Conservation (phyloP, 1,140 invertebrate species). For the Metaphire vulgaris region DNA sequence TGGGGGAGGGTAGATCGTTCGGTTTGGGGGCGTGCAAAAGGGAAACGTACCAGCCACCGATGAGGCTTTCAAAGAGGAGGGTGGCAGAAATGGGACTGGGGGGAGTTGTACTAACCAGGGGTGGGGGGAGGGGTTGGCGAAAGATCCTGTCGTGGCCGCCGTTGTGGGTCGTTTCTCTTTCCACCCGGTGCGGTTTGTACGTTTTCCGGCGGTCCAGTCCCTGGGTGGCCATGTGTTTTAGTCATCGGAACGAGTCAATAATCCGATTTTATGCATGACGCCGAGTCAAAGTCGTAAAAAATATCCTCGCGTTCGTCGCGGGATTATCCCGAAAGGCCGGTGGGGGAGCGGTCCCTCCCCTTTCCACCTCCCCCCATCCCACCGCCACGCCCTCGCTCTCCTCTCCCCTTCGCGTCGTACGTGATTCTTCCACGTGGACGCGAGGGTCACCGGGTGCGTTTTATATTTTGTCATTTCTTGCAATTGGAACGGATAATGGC, state of each 20-base stretch:
- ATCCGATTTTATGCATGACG: neutral
- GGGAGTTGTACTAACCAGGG: too few species aligned
- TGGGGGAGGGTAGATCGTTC: too few species aligned
- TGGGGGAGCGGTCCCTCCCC: neutral
- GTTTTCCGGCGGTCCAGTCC: neutral
- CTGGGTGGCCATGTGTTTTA: neutral
- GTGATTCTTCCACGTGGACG: too few species aligned
- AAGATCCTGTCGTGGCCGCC: neutral
- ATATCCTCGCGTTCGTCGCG: neutral
- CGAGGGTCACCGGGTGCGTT: too few species aligned
- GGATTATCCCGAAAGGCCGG: neutral
- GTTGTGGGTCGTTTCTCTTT: neutral
- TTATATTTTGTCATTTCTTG: too few species aligned
- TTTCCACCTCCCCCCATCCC: neutral
- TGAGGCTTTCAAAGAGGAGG: neutral
- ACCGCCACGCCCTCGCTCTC: neutral
- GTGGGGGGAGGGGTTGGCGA: too few species aligned
- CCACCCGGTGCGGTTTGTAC: neutral
- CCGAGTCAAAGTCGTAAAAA: neutral
- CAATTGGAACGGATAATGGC: neutral
- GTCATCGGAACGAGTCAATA: neutral
- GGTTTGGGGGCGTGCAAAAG: neutral
- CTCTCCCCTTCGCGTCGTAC: neutral
- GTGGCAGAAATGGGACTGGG: neutral
- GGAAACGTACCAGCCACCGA: neutral